phyloP scores from a whole-genome alignment of 2,113 vertebrate genomes.

The Leptobrachium leishanense region DNA sequence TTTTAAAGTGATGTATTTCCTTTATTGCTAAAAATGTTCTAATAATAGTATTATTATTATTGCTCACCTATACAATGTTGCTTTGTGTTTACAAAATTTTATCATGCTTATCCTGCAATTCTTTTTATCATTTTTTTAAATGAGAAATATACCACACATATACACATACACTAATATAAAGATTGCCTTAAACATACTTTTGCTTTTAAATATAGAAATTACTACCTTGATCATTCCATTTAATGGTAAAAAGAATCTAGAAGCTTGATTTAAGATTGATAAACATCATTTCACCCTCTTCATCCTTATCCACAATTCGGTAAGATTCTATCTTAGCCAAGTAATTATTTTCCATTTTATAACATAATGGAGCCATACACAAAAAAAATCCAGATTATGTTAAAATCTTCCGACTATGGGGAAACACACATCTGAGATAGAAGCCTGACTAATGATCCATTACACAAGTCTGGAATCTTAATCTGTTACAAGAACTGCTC shows the following conservation, averaged over 20 bases:
- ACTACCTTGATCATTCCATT: background rate
- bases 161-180: no score
- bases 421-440: background rate
- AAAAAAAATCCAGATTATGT: conserved; percentile 12
- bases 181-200: no score
- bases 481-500: conserved; percentile 38
- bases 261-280: background rate
- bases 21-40: no score
- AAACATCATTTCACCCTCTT: background rate
- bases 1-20: no score
- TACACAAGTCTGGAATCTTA: conserved; percentile 31
- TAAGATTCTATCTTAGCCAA: background rate
- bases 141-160: no score
- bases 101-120: no score
- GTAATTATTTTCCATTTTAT: conserved; percentile 4
- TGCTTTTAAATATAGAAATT: no score
- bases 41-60: no score
- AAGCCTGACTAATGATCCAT: conserved; percentile 8
- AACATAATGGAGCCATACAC: conserved; percentile 3
- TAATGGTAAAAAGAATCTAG: background rate
- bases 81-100: no score
- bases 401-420: conserved; percentile 9
- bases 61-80: no score
- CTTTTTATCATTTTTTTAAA: no score
- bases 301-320: background rate